Evolutionary conservation across 2,797 vertebrate species (phyloP), one percentile per base, ranked within the genome.

Genomic region (Pangasius krempfi): DNA sequence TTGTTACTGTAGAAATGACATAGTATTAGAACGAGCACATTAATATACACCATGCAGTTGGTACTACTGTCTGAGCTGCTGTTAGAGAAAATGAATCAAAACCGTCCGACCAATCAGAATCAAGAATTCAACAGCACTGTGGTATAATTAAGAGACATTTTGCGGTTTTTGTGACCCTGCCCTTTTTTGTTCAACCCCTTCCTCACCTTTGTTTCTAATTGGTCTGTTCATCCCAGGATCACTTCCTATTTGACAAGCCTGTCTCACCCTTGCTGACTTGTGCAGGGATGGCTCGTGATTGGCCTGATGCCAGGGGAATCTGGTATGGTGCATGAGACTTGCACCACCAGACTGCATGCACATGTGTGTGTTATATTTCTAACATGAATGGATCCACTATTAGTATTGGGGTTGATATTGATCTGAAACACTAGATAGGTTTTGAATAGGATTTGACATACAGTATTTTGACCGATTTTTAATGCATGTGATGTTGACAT

Each of bases 161-260:
- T 22, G 30, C 6, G 20, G 27, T 76, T 76, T 78, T 64, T 62
- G 8, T n/a, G 54, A 78, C 30, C 73, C 25, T 72, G 22, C 33
- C 58, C 30, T 66, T 64, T 16, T 25, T 25, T 44, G 27, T 60
- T 62, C 62, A 40, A 66, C 70, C 73, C 66, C 86, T 89, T 64
- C 60, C 27, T 58, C n/a, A 27, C 33, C 60, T 91, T 90, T 89
- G 30, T 76, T 66, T n/a, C 40, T 80, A 62, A 84, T 81, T 87
- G 86, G 52, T 86, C 64, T 86, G 30, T 84, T 87, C 68, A 87
- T 72, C 86, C 72, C 73, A 97, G 96, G 96, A 97, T 90, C 96
- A 97, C 91, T 97, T 97, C 93, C 95, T 97, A 79, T 97, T 97
- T 94, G 96, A 97, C 93, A 97, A 97, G 90, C 96, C 96, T 16